Evolutionary conservation across 2,113 vertebrate genomes (phyloP).

Genomic region (Dendropsophus ebraccatus): DNA sequence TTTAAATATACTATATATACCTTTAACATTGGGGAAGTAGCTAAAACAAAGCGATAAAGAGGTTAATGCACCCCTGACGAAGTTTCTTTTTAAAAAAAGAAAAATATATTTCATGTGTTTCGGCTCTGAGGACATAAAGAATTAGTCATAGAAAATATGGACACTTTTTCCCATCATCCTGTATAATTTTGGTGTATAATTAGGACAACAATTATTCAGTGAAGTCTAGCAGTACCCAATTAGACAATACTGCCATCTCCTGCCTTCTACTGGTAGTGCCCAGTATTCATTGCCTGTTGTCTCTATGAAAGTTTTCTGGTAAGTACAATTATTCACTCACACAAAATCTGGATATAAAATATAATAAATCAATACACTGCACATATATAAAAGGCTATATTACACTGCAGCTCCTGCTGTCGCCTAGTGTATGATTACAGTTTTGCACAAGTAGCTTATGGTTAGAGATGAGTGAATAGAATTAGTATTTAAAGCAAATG

Average conservation of each 20-base stretch:
- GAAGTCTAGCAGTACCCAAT: background rate
- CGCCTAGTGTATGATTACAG: too few relatives aligned
- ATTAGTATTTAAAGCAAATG: too few relatives aligned
- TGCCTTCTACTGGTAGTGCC: background rate
- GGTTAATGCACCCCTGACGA: too few relatives aligned
- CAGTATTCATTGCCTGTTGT: background rate
- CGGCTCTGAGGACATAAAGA: background rate
- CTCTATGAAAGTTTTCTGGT: background rate
- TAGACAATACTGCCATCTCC: slow-evolving; percentile 35
- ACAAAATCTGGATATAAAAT: background rate
- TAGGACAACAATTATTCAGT: background rate
- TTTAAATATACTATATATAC: too few relatives aligned
- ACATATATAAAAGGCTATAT: background rate
- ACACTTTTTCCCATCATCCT: background rate
- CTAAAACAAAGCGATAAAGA: too few relatives aligned
- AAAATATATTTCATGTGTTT: background rate
- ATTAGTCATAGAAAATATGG: background rate
- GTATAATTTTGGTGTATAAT: background rate
- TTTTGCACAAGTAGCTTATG: too few relatives aligned
- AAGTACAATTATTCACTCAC: background rate
- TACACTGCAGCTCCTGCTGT: too few relatives aligned
- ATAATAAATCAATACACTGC: background rate
- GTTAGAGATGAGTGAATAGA: too few relatives aligned
- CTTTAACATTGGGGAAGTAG: too few relatives aligned
- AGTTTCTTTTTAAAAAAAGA: too few relatives aligned